Evolutionary conservation across 2,797 vertebrate genomes (phyloP).

Genomic region (Sebastes matsubarae): DNA sequence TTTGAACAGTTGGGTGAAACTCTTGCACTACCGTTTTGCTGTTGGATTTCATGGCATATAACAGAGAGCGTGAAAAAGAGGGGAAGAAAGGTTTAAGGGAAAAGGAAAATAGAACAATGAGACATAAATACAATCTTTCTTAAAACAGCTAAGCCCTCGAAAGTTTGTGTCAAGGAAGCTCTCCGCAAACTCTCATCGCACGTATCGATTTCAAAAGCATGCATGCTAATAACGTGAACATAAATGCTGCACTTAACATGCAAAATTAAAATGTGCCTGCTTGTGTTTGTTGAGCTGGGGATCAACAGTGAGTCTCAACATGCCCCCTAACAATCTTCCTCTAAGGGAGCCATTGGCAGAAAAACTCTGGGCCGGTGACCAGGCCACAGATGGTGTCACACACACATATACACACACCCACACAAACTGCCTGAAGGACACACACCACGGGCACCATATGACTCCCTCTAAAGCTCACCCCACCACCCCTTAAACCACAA

Average conservation of each 20-base stretch:
- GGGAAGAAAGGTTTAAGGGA: neutral
- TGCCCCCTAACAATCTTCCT: conserved; percentile 65
- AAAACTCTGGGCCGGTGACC: conserved; percentile 63
- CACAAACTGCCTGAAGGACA: conserved; percentile 61
- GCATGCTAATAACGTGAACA: neutral
- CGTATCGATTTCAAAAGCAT: neutral
- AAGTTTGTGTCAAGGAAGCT: neutral
- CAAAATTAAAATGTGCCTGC: neutral
- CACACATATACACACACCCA: conserved; percentile 12
- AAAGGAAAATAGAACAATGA: neutral
- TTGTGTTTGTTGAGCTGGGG: conserved; percentile 7
- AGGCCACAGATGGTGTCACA: conserved; percentile 74
- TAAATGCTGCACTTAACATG: neutral
- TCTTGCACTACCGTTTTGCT: conserved; percentile 16
- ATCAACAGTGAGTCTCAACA: conserved; percentile 53
- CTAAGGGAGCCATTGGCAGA: conserved; percentile 61
- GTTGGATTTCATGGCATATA: neutral
- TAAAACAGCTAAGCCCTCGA: neutral
- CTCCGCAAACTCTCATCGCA: neutral
- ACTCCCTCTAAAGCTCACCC: conserved; percentile 45
- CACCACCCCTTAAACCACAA: conserved; percentile 28
- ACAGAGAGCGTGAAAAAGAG: neutral
- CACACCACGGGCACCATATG: conserved; percentile 61
- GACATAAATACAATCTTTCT: neutral
- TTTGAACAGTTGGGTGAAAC: conserved; percentile 50